phyloP scores from a whole-genome alignment of 2,888 invertebrate genomes.

The Andrena minutula region DNA sequence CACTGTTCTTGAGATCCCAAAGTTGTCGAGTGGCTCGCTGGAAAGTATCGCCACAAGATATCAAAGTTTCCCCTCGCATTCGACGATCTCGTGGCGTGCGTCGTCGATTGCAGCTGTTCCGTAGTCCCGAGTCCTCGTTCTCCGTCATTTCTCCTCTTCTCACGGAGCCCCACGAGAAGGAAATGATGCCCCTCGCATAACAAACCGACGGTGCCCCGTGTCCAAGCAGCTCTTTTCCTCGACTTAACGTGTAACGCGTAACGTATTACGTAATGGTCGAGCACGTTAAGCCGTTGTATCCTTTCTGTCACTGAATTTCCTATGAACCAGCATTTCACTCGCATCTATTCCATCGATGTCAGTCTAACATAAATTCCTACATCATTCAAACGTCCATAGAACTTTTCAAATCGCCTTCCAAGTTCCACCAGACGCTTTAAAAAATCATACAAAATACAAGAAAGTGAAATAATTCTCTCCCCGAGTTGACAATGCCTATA shows the following conservation, averaged over 20 bases:
- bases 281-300: constrained; percentile 33
- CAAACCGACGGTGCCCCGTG: constrained; percentile 61
- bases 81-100: constrained; percentile 16
- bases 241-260: constrained; percentile 60
- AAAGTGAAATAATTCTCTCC: no score
- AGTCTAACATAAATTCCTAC: neutral
- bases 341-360: neutral
- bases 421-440: no score
- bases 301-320: constrained; percentile 1
- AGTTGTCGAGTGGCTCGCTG: neutral
- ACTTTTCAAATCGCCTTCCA: no score
- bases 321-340: neutral
- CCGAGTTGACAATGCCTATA: no score
- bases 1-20: neutral
- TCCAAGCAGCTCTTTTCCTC: constrained; percentile 56
- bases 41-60: neutral
- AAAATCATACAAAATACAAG: no score
- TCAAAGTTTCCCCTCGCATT: constrained; percentile 7
- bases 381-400: no score
- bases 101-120: constrained; percentile 49
- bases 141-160: constrained; percentile 60
- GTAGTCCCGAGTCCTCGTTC: constrained; percentile 32
- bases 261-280: constrained; percentile 62
- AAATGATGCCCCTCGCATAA: constrained; percentile 73
- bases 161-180: constrained; percentile 66